These are phyloP conservation scores for Lasius platythorax DNA, from an alignment of 2,888 invertebrate species.

Conservation along the genomic window DNA sequence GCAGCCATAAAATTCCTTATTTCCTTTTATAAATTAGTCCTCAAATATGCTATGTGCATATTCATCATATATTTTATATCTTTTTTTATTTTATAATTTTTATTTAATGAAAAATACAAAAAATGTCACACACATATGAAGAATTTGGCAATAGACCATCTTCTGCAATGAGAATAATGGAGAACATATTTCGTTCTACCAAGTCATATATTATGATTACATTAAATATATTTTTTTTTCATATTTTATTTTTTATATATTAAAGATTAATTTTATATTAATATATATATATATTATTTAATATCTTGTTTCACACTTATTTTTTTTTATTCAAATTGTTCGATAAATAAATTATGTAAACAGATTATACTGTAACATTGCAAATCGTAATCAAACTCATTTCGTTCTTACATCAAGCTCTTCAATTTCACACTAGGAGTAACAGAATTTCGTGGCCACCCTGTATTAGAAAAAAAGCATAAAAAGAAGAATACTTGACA, in stretches of 20 bases:
- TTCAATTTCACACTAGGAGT: slow-evolving; percentile 8
- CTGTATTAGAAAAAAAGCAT: slow-evolving; percentile 3
- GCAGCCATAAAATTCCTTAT: slow-evolving; percentile 36
- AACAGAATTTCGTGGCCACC: slow-evolving; percentile 31
- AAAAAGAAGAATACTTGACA: slow-evolving; percentile 13
- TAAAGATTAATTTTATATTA: slow-evolving; percentile 19
- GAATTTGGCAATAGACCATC: neutral
- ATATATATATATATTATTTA: neutral
- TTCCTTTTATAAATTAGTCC: neutral
- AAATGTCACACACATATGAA: neutral
- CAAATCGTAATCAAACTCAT: neutral
- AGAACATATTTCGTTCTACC: neutral
- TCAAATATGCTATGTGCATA: slow-evolving; percentile 4
- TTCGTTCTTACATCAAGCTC: neutral
- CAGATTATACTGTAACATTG: slow-evolving; percentile 2
- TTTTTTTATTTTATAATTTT: slow-evolving; percentile 16
- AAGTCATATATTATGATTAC: neutral
- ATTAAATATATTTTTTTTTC: neutral
- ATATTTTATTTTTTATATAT: slow-evolving; percentile 16
- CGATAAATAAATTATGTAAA: slow-evolving; percentile 13
- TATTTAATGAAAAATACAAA: slow-evolving; percentile 12
- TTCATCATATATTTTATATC: neutral
- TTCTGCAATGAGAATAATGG: neutral
- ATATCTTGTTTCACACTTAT: neutral
- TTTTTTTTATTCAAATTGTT: slow-evolving; percentile 13